Evolutionary conservation across 2,113 vertebrate species (phyloP), one percentile per base, ranked within the genome.

Genomic region (Nicator chloris): DNA sequence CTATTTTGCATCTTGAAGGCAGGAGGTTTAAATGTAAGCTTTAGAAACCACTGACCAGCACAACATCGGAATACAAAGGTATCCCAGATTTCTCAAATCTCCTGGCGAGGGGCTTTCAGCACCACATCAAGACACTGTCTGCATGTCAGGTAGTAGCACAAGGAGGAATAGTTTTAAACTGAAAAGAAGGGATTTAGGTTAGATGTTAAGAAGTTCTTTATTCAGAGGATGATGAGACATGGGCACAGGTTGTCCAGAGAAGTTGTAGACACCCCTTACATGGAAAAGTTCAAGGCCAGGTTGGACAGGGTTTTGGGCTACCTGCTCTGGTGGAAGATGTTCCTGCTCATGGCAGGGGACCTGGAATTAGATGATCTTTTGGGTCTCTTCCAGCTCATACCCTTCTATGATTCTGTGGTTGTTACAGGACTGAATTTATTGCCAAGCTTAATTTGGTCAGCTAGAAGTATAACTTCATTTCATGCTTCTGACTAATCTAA

Each of bases 401-500:
- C 11, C 9, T 45, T 39, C 24, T 53, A 18, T 44, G 37, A 20
- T 51, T 81, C 68, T 44, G 5, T 26, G 23, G 19, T 9, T 72
- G 24, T 61, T 64, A 53, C 23, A 49, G 71, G 51, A 17, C 37
- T 69, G 53, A 51, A 64, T 82, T 85, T 90, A 80, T 85, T 90
- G 73, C 73, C 78, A 79, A 60, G 37, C 11, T 71, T 64, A 71
- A 82, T 94, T 82, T 90, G 90, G 71, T 82, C 88, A 42, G 33
- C 49, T 65, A 6, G 31, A 54, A 79, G 45, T 88, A 88, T 77
- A 92, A 85, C 79, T 95, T 94, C 23, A 88, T 95, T 82, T 94
- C 66, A 72, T 64, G 40, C 66, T 92, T 66, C 70, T 72, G 84
- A 79, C 61, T 93, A 93, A 95, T 65, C 65, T 69, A 80, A 93